Base-by-base conservation (phyloP, 2,888 invertebrate species). In the Xestia ashworthii region DNA sequence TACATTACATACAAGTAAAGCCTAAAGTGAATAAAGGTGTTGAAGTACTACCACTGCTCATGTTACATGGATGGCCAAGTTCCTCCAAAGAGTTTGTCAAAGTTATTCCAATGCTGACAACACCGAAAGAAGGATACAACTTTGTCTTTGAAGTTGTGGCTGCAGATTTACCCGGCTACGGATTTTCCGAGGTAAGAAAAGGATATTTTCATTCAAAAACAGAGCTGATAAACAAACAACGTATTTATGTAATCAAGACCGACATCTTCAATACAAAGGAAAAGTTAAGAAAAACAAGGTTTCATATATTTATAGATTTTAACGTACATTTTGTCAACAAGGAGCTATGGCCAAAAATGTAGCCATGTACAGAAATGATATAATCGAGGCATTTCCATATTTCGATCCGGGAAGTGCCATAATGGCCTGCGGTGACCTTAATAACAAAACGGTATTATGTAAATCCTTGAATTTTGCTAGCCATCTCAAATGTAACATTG, bases 21-120 rank as follows among this genome's bases (percentile, higher is more conserved):
- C 98, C 98, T 0, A 85, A 93, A 12, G 92, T 86, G 0, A 90
- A 89, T 12, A 82, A 86, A 69, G 87, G 81, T 12, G 55, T 91
- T 9, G 91, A 93, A 81, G 92, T 95, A 1, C 81, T 98, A 41
- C 98, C 99, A 0, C 87, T 99, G 62, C 93, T 99, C 1, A 88
- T 99, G 85, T 91, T 98, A 67, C 99, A 99, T 89, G 99, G 99
- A 25, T 99, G 99, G 99, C 99, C 99, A 0, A 98, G 99, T 74
- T 98, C 98, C 0, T 97, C 99, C 0, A 97, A 98, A 72, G 99
- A 99, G 93, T 99, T 98, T 91, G 97, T 98, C 88, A 98, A 98
- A 87, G 95, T 98, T 14, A 98, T 98, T 85, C 98, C 98, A 0
- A 87, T 97, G 71, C 90, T 98, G 69, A 98, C 97, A 0, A 96